A percentile compares a stretch with the other conserved stretches of the same genome.
phyloP scores from a whole-genome alignment of 2,113 vertebrate species.

The Hippocampus mohnikei region DNA sequence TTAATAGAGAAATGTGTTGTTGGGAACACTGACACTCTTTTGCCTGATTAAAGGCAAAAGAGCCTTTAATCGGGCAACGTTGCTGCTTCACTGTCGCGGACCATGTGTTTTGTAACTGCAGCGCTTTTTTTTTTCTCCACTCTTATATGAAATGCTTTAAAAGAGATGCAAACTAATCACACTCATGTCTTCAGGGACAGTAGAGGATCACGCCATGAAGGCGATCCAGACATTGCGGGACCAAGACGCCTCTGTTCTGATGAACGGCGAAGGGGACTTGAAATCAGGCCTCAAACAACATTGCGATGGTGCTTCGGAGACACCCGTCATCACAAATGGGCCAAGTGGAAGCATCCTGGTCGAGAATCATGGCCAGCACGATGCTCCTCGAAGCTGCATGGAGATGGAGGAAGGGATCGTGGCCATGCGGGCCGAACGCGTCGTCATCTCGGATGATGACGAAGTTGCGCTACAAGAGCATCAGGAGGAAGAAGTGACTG shows the following conservation, averaged over 20 bases:
- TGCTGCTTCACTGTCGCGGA: neutral
- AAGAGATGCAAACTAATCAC: constrained; percentile 1
- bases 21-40: neutral
- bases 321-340: constrained; percentile 10
- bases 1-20: neutral
- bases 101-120: neutral
- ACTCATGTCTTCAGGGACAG: constrained; percentile 17
- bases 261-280: constrained; percentile 41
- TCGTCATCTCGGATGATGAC: constrained; percentile 71
- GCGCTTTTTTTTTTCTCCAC: neutral
- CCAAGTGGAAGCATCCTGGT: neutral
- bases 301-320: neutral
- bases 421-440: constrained; percentile 69
- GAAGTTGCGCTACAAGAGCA: constrained; percentile 30
- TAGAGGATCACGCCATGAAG: constrained; percentile 7
- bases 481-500: constrained; percentile 1
- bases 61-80: constrained; percentile 8
- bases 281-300: constrained; percentile 1
- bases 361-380: neutral
- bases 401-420: constrained; percentile 57
- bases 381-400: neutral
- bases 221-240: constrained; percentile 7
- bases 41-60: too few relatives aligned
- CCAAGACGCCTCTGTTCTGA: constrained; percentile 23
- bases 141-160: constrained; percentile 1